phyloP scores from a whole-genome alignment of 2,888 invertebrate genomes.

The Dryococelus australis region DNA sequence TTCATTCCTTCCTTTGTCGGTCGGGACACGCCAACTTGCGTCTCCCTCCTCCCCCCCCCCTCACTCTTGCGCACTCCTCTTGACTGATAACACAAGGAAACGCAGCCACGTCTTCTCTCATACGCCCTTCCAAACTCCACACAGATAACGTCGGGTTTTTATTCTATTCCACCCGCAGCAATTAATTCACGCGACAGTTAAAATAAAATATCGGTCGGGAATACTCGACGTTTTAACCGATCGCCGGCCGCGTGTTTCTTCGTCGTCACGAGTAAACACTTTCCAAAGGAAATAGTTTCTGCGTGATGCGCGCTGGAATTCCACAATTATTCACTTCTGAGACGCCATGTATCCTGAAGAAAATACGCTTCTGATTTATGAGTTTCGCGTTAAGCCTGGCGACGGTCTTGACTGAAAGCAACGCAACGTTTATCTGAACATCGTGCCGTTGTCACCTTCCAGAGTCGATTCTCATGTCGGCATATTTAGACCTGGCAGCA shows the following conservation, averaged over 20 bases:
- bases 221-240: background rate
- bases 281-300: background rate
- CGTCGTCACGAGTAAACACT: background rate
- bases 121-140: background rate
- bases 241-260: background rate
- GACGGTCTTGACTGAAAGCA: too few relatives aligned
- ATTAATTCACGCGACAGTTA: conserved; percentile 1
- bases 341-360: too few relatives aligned
- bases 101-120: background rate
- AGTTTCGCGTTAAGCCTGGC: too few relatives aligned
- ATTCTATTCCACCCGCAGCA: background rate
- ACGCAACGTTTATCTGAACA: too few relatives aligned
- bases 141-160: background rate
- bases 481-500: too few relatives aligned
- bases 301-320: background rate
- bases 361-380: too few relatives aligned
- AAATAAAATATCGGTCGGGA: background rate
- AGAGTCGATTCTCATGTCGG: too few relatives aligned
- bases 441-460: too few relatives aligned
- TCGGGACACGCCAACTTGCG: background rate
- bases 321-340: background rate
- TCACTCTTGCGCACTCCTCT: background rate
- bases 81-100: background rate
- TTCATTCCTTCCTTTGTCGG: background rate
- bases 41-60: background rate